Evolutionary conservation across 2,113 vertebrate species (phyloP).

Genomic region (Trinectes maculatus): DNA sequence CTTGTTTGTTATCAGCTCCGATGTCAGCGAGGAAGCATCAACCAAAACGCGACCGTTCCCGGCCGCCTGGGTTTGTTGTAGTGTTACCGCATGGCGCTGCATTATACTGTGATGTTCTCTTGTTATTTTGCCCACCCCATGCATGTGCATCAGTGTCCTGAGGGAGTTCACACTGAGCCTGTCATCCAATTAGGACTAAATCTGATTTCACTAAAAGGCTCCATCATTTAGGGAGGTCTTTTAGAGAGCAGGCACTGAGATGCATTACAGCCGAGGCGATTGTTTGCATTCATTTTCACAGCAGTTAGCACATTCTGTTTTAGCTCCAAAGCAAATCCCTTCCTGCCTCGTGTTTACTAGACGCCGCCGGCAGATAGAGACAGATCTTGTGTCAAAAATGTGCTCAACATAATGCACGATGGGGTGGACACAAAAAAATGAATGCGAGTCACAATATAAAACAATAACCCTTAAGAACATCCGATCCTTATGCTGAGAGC

Average conservation of each 20-base stretch:
- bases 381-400: conserved; percentile 30
- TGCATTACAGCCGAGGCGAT: conserved; percentile 54
- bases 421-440: neutral
- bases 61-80: conserved; percentile 10
- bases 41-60: conserved; percentile 5
- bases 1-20: neutral
- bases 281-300: conserved; percentile 72
- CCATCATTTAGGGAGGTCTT: conserved; percentile 70
- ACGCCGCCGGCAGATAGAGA: conserved; percentile 36
- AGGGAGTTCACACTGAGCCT: conserved; percentile 51
- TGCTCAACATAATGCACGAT: conserved; percentile 4
- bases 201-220: conserved; percentile 74
- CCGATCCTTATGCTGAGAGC: neutral
- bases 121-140: conserved; percentile 41
- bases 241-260: conserved; percentile 60
- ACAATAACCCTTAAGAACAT: neutral
- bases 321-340: conserved; percentile 55
- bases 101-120: conserved; percentile 21
- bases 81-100: conserved; percentile 21
- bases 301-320: conserved; percentile 63
- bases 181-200: conserved; percentile 74
- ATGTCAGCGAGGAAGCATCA: neutral
- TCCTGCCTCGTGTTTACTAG: conserved; percentile 30
- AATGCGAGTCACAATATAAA: neutral
- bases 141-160: conserved; percentile 55